Base-by-base conservation (phyloP, 53 echinoderm and acorn worm species). In the Paracentrotus lividus region DNA sequence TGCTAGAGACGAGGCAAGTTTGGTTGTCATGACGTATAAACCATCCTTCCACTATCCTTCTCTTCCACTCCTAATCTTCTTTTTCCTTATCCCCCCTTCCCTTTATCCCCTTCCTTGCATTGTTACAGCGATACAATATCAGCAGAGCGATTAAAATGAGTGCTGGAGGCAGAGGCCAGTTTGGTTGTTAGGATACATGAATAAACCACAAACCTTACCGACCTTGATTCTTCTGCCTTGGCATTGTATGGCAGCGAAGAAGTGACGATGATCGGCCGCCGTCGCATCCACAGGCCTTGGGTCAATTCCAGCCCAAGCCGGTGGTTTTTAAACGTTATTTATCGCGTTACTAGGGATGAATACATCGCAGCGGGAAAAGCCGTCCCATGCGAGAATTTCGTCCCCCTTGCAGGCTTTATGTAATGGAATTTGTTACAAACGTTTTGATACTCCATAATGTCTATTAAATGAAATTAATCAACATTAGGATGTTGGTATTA, bases 221-320 rank as follows among this genome's bases (percentile, higher is more conserved):
- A 85, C 85, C 85, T 85, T 85, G 47, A 85, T 45, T 85, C n/a
- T n/a, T n/a, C 51, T 85, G 85, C 85, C 85, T 85, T 85, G 85
- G 85, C 85, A 51, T 85, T 85, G 85, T 85, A 26, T 49, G 72
- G 72, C 36, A 72, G 20, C n/a, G n/a, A n/a, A 72, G 72, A 72
- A 72, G 72, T 72, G 72, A 72, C 72, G 36, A n/a, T n/a, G n/a
- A 5, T 72, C 72, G 40, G 16, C 61, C 7, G 61, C 72, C 0
- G 72, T 72, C 72, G 72, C 36, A 38, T 72, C 40, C 72, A 72
- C 38, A 72, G 32, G 72, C 72, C 72, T 72, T 72, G 72, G 72
- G 72, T 72, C 72, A 72, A 72, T 72, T 72, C 72, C 72, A 72
- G 18, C 40, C 72, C 36, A 72, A 72, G 72, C 72, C 40, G 40